These are phyloP conservation scores for Alouatta palliata DNA, from an alignment of 2,113 vertebrate genomes.

Conservation along the genomic window DNA sequence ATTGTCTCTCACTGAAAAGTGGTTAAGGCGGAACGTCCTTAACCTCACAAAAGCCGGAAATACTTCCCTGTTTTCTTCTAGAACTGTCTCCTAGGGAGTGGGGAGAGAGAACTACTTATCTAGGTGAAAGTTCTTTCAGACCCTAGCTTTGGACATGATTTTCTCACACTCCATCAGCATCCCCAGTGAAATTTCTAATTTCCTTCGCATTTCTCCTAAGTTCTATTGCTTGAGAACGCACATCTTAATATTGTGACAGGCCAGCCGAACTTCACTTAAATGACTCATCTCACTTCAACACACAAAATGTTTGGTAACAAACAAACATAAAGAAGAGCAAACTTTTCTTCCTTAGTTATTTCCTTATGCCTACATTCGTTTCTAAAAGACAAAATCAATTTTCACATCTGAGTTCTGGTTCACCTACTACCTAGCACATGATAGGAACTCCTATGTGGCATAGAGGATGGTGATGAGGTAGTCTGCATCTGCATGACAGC, in stretches of 20 bases:
- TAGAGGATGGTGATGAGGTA: not conserved
- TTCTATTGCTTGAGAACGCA: not conserved
- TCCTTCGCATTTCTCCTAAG: not conserved
- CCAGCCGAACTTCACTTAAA: not conserved
- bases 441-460: not conserved
- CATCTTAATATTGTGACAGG: not conserved
- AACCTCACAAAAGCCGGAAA: not conserved
- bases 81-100: no score
- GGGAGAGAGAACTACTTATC: not conserved
- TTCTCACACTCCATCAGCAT: not conserved
- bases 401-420: not conserved
- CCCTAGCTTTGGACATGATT: not conserved
- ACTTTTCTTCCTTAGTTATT: not conserved
- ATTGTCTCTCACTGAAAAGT: not conserved
- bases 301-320: not conserved
- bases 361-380: not conserved
- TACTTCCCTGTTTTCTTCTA: not conserved
- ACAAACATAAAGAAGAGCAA: not conserved
- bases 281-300: not conserved
- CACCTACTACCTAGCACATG: not conserved
- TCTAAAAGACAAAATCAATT: not conserved
- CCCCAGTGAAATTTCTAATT: not conserved
- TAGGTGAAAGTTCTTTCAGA: not conserved
- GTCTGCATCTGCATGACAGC: not conserved
- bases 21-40: not conserved